Base-by-base conservation (phyloP, 2,888 invertebrate genomes). In the Lomographa bimaculata region DNA sequence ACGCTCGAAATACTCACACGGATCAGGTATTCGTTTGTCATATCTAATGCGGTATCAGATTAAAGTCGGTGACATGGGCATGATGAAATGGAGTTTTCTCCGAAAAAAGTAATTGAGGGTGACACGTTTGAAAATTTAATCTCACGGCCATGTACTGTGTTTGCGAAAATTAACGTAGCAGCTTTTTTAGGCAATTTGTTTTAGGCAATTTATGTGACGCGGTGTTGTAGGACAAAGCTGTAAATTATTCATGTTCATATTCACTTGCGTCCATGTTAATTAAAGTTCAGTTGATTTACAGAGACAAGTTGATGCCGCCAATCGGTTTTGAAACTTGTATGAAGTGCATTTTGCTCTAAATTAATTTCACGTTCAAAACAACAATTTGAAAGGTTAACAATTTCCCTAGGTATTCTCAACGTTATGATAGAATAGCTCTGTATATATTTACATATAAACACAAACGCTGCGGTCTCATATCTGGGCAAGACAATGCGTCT, bases 91-190 rank as follows among this genome's bases (percentile, higher is more conserved):
- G 63, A 69, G 71, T 72, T 72, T 79, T 72, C 72, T 69, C 72
- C 49, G 68, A 67, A 62, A 74, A 79, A 62, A 68, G 74, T 78
- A 78, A 80, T 77, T 70, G 72, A 54, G 70, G 64, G 57, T 66
- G 70, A 60, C 71, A 66, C 71, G 74, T 78, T 79, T 77, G 72
- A 76, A 81, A 82, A 79, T 81, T 84, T 84, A 83, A 84, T 83
- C 77, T 73, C 70, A 64, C 65, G 64, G 65, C 62, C 79, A 65
- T 82, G 62, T 60, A 62, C 55, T 54, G 53, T 51, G 64, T 62
- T 66, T 55, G 73, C 64, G 65, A 71, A 78, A 79, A 80, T 79
- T 78, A 76, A 73, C 64, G 64, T 62, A 71, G 63, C 59, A 66
- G 71, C 65, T 71, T 77, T 73, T 71, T 46, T 52, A 33, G 46